phyloP scores from a whole-genome alignment of 2,888 invertebrate species.

The Phaedon cochleariae region DNA sequence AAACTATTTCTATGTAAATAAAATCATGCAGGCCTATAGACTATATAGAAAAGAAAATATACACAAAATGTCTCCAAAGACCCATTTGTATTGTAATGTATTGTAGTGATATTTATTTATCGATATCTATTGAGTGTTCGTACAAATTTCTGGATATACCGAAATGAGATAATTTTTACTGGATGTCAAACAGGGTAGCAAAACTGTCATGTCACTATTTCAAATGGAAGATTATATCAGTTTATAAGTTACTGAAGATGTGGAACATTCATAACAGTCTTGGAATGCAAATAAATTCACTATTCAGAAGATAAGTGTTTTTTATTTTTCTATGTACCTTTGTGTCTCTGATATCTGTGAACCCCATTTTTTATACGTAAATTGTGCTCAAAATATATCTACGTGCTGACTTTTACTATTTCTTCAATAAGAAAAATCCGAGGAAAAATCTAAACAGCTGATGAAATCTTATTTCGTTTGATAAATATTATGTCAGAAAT shows the following conservation, averaged over 20 bases:
- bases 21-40: slow-evolving; percentile 1
- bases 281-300: neutral
- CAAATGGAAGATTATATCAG: slow-evolving; percentile 21
- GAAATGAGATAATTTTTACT: slow-evolving; percentile 25
- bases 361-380: no score
- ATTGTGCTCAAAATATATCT: no score
- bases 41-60: neutral
- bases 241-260: slow-evolving; percentile 8
- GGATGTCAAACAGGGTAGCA: slow-evolving; percentile 45
- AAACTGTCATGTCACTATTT: slow-evolving; percentile 36
- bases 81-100: neutral
- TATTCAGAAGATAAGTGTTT: neutral
- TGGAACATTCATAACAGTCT: slow-evolving; percentile 5
- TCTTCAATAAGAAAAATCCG: no score
- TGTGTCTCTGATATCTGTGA: no score
- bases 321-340: no score
- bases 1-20: no score
- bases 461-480: no score
- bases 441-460: no score
- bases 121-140: slow-evolving; percentile 5
- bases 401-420: no score
- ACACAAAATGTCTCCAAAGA: neutral
- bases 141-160: slow-evolving; percentile 13
- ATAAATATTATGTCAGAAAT: no score
- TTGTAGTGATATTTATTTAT: neutral